These are phyloP conservation scores for Parambassis ranga DNA, from an alignment of 2,797 vertebrate species.

Conservation along the genomic window DNA sequence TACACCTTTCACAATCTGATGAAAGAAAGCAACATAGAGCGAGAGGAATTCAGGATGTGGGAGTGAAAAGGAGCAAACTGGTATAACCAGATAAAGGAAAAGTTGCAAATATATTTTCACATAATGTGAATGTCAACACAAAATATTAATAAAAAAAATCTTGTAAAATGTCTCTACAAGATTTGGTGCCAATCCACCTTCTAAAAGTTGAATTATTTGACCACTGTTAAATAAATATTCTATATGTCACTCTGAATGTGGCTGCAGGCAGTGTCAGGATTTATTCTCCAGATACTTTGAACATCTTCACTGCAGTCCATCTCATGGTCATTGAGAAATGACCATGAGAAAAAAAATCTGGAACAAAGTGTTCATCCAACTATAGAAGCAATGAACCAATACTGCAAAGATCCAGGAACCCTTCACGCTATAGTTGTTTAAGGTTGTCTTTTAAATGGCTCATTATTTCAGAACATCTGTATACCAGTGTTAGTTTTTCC, in stretches of 20 bases:
- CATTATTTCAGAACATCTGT: slow-evolving; percentile 37
- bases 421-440: slow-evolving; percentile 13
- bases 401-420: neutral
- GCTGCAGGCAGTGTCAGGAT: too few relatives aligned
- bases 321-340: neutral
- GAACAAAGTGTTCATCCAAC: neutral
- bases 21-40: too few relatives aligned
- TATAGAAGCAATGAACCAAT: neutral
- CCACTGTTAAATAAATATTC: neutral
- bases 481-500: slow-evolving; percentile 33
- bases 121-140: too few relatives aligned
- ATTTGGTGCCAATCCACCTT: neutral
- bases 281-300: neutral
- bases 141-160: neutral
- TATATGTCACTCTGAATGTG: too few relatives aligned
- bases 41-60: too few relatives aligned
- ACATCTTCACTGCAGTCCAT: neutral
- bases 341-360: too few relatives aligned
- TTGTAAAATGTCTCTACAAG: neutral
- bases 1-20: too few relatives aligned
- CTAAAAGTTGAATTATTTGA: neutral
- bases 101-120: too few relatives aligned
- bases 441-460: slow-evolving; percentile 11
- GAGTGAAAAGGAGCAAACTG: neutral
- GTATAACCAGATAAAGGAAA: neutral